Evolutionary conservation across 2,797 vertebrate genomes (phyloP), one percentile per base, ranked within the genome.

Genomic region (Zonotrichia albicollis): DNA sequence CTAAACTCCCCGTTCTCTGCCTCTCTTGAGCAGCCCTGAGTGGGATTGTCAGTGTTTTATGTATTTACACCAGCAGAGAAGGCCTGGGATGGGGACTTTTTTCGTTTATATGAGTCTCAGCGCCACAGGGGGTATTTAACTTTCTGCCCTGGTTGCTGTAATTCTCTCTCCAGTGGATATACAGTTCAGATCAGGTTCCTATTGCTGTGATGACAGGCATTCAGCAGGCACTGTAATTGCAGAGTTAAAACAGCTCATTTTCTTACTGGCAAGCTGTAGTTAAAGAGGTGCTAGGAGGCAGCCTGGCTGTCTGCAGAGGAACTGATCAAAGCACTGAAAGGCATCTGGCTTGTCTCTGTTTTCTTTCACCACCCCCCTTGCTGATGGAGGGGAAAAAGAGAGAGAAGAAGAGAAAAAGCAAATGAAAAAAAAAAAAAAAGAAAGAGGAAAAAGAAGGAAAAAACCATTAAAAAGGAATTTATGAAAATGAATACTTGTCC

Each of bases 281-380:
- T 97, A 98, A 97, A 97, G 97, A 98, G 98, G 98, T 97, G 98
- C 98, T 98, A 97, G 98, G 95, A 97, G 98, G 98, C 98, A 98
- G 98, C 97, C 98, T 96, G 98, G 96, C 97, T 98, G 98, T 98
- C 98, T 98, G 97, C 98, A 97, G 97, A 72, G 94, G 96, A 96
- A 97, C 96, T 97, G 98, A 98, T 98, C 98, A 98, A 98, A 98
- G 98, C 97, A 84, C 94, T 89, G 94, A 93, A 96, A 97, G 97
- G 98, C 98, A 98, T 98, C 98, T 98, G 98, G 97, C 98, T 98
- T 97, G 98, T 98, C 98, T 98, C 98, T 98, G 98, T 97, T 97
- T 98, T 98, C 98, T 98, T 97, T 97, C 97, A 97, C 97, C 97
- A 96, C 95, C 95, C 96, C 96, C 96, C 91, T 96, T 93, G 93